phyloP scores from a whole-genome alignment of 2,113 vertebrate species.

The Lontra canadensis region DNA sequence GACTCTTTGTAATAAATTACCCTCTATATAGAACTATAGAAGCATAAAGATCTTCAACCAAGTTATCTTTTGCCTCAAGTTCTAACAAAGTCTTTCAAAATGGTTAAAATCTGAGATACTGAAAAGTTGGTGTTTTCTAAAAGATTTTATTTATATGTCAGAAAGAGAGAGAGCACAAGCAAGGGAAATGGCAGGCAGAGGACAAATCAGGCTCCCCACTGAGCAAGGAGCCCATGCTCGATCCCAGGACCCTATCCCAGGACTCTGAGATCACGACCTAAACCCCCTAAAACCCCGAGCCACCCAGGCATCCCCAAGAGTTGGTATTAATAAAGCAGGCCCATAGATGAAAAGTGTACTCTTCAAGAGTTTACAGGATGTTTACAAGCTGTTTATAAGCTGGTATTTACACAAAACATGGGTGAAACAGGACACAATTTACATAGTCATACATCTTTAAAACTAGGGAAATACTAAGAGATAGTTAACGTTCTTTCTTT shows the following conservation, averaged over 20 bases:
- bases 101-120: background rate
- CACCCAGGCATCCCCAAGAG: background rate
- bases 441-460: background rate
- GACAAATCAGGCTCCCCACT: background rate
- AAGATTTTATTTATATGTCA: background rate
- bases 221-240: background rate
- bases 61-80: background rate
- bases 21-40: background rate
- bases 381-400: background rate
- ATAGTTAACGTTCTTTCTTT: background rate
- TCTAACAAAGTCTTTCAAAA: constrained; percentile 23
- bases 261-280: background rate
- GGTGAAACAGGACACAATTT: background rate
- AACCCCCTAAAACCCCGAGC: background rate
- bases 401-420: fast-evolving
- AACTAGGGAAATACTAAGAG: background rate
- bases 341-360: background rate
- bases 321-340: background rate
- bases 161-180: background rate
- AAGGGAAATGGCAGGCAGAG: background rate
- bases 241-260: background rate
- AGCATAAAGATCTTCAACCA: background rate
- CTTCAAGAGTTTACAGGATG: background rate
- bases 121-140: background rate
- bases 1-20: background rate